These are phyloP conservation scores for Caenorhabditis brenneri DNA, from an alignment of 1,140 invertebrate genomes.

Conservation along the genomic window DNA sequence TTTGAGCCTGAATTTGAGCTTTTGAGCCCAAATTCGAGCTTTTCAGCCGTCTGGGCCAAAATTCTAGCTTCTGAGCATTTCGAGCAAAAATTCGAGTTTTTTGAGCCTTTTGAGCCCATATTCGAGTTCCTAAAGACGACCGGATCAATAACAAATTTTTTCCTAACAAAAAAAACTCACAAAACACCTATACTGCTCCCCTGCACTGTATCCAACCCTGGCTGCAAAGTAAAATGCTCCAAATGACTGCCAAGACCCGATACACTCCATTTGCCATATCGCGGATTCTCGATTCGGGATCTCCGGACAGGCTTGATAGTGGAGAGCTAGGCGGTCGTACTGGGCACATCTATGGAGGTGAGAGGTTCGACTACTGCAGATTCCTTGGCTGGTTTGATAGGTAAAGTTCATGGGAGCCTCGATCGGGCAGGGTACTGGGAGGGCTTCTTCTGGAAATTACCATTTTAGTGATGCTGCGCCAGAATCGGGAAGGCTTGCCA, in stretches of 20 bases:
- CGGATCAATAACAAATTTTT: too few relatives aligned
- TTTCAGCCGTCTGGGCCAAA: too few relatives aligned
- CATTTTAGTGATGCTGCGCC: too few relatives aligned
- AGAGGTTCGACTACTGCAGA: slow-evolving; percentile 46
- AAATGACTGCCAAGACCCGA: slow-evolving; percentile 22
- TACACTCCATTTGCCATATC: slow-evolving; percentile 45
- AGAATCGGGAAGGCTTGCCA: too few relatives aligned
- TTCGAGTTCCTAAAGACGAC: too few relatives aligned
- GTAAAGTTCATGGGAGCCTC: slow-evolving; percentile 46
- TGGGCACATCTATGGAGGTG: slow-evolving; percentile 36
- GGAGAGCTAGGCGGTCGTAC: slow-evolving; percentile 35
- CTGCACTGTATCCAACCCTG: slow-evolving; percentile 26
- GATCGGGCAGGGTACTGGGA: slow-evolving; percentile 28
- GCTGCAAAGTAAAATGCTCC: slow-evolving; percentile 38
- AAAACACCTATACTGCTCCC: slow-evolving; percentile 47
- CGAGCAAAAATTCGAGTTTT: too few relatives aligned
- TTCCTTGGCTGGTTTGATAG: slow-evolving; percentile 39
- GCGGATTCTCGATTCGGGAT: slow-evolving; percentile 42
- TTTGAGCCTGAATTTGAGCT: too few relatives aligned
- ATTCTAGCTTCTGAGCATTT: too few relatives aligned
- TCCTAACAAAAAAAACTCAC: slow-evolving; percentile 19
- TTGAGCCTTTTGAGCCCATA: too few relatives aligned
- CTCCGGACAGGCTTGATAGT: slow-evolving; percentile 47
- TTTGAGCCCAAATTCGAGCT: too few relatives aligned
- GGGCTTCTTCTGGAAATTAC: slow-evolving; percentile 38